Evolutionary conservation across 2,113 vertebrate genomes (phyloP).

Genomic region (Scomber colias): DNA sequence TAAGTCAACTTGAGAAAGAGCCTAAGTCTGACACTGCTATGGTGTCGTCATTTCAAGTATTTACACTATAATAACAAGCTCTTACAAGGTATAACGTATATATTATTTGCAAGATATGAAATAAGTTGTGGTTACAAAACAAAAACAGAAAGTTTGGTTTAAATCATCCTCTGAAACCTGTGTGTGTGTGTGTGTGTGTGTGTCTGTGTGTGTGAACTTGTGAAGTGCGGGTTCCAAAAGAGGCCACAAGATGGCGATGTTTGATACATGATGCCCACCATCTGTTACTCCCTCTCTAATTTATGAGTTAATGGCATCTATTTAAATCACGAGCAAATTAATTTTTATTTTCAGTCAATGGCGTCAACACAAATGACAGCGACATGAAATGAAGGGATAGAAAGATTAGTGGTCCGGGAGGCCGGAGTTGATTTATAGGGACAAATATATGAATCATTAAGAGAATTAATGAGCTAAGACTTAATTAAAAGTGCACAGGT

Average conservation of each 20-base stretch:
- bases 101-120: too few species aligned
- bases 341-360: constrained; percentile 10
- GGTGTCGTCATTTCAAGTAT: too few species aligned
- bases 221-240: neutral
- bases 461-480: constrained; percentile 50
- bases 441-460: constrained; percentile 40
- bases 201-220: neutral
- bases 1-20: too few species aligned
- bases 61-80: too few species aligned
- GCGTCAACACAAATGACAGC: constrained; percentile 25
- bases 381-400: neutral
- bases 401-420: neutral
- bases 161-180: too few species aligned
- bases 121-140: too few species aligned
- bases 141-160: too few species aligned
- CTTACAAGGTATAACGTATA: too few species aligned
- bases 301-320: constrained; percentile 38
- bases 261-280: constrained; percentile 41
- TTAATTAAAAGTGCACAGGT: constrained; percentile 56
- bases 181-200: too few species aligned
- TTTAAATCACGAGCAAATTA: constrained; percentile 38
- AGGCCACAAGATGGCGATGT: constrained; percentile 68
- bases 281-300: constrained; percentile 20
- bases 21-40: too few species aligned
- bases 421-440: constrained; percentile 32